phyloP scores from a whole-genome alignment of 2,888 invertebrate species.

The Xanthorhoe spadicearia region DNA sequence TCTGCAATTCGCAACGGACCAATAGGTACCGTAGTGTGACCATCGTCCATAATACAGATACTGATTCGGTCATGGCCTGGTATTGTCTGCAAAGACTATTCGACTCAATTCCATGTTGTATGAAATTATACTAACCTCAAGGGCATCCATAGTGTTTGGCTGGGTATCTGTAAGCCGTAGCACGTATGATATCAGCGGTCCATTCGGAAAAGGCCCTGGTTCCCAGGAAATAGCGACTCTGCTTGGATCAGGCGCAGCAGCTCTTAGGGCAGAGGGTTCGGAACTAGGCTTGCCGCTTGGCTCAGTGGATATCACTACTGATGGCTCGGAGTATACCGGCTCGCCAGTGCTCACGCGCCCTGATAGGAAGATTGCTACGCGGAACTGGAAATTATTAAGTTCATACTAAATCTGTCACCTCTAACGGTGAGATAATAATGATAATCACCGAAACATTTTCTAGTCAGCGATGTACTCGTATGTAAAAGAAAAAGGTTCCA shows the following conservation, averaged over 20 bases:
- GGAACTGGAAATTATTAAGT: constrained; percentile 86
- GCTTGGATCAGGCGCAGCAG: constrained; percentile 91
- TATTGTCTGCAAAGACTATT: no score
- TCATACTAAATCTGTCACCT: neutral
- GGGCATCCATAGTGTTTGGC: constrained; percentile 84
- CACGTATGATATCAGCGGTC: constrained; percentile 94
- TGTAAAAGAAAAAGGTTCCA: no score
- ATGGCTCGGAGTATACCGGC: constrained; percentile 89
- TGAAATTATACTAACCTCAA: constrained; percentile 83
- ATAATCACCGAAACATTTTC: neutral
- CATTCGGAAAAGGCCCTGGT: constrained; percentile 94
- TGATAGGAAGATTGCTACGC: constrained; percentile 92
- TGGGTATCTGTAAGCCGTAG: constrained; percentile 87
- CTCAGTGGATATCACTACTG: constrained; percentile 90
- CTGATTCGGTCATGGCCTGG: no score
- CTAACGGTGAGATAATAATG: neutral
- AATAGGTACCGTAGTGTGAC: no score
- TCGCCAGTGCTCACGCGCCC: constrained; percentile 88
- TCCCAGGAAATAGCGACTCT: constrained; percentile 95
- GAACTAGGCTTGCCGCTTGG: constrained; percentile 91
- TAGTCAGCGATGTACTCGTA: no score
- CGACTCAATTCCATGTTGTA: neutral
- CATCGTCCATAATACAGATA: no score
- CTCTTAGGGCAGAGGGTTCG: constrained; percentile 89
- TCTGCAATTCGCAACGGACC: no score